Conservation (phyloP, 2,113 vertebrate genomes). For the Chlorodrepanis virens region DNA sequence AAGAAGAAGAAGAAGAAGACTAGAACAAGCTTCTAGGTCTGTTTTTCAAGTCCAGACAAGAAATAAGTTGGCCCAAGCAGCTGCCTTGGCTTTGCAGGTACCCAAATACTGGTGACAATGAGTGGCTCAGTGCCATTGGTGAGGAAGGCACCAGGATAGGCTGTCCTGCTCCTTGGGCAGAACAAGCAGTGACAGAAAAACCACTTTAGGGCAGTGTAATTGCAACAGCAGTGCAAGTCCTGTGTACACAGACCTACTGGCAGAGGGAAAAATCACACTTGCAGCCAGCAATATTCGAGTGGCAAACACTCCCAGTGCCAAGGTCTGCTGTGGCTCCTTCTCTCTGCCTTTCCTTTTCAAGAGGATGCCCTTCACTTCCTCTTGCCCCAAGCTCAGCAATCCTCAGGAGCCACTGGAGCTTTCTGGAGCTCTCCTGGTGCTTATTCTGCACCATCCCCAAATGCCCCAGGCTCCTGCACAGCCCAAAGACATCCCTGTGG, state of each 20-base stretch:
- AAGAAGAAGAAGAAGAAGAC: too few species aligned
- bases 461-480: background rate
- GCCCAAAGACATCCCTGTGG: fast-evolving
- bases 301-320: background rate
- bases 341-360: background rate
- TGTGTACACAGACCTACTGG: background rate
- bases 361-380: background rate
- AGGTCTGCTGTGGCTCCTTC: background rate
- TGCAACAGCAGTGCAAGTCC: background rate
- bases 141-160: background rate
- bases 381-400: background rate
- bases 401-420: background rate
- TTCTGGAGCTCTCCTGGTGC: background rate
- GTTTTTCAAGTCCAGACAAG: background rate
- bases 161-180: background rate
- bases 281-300: background rate
- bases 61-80: background rate
- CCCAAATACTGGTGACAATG: background rate
- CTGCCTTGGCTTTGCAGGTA: background rate
- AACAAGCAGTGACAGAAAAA: background rate
- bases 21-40: background rate
- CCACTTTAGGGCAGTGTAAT: fast-evolving
- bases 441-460: fast-evolving
- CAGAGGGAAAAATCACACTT: background rate
- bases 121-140: background rate